Evolutionary conservation across 1,140 invertebrate species (phyloP).

Genomic region (Ericerus pela): DNA sequence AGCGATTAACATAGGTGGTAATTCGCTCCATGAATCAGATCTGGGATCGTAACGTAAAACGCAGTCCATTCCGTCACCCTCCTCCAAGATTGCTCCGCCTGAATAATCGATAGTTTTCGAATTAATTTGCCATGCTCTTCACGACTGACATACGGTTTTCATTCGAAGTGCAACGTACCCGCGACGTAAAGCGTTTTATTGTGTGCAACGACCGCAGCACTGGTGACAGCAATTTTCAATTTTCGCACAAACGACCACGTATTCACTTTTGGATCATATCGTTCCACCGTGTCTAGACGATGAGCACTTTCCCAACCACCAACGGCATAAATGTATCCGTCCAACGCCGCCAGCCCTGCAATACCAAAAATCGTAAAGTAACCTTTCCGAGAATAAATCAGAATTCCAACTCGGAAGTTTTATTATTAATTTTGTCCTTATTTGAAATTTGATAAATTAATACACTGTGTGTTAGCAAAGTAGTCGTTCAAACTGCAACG

Average conservation of each 20-base stretch:
- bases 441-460: too few species aligned
- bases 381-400: too few species aligned
- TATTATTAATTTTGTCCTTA: too few species aligned
- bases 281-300: constrained; percentile 63
- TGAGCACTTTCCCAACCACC: constrained; percentile 58
- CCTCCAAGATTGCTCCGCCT: constrained; percentile 36
- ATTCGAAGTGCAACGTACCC: constrained; percentile 23
- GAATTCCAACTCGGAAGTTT: too few species aligned
- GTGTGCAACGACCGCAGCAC: constrained; percentile 35
- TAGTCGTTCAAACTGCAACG: too few species aligned
- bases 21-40: constrained; percentile 37
- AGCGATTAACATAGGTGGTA: constrained; percentile 40
- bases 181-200: constrained; percentile 36
- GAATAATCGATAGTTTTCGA: too few species aligned
- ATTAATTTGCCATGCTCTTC: constrained; percentile 6
- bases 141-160: neutral
- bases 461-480: too few species aligned
- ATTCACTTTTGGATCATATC: constrained; percentile 65
- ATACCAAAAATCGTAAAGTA: neutral
- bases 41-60: constrained; percentile 40
- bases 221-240: constrained; percentile 40
- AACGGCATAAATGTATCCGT: constrained; percentile 54
- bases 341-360: constrained; percentile 40
- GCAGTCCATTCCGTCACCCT: constrained; percentile 36
- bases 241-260: constrained; percentile 65